A percentile compares a stretch with the other conserved stretches of the same genome.
These are phyloP conservation scores for Drepana arcuata DNA, from an alignment of 1,140 invertebrate species.

Conservation along the genomic window DNA sequence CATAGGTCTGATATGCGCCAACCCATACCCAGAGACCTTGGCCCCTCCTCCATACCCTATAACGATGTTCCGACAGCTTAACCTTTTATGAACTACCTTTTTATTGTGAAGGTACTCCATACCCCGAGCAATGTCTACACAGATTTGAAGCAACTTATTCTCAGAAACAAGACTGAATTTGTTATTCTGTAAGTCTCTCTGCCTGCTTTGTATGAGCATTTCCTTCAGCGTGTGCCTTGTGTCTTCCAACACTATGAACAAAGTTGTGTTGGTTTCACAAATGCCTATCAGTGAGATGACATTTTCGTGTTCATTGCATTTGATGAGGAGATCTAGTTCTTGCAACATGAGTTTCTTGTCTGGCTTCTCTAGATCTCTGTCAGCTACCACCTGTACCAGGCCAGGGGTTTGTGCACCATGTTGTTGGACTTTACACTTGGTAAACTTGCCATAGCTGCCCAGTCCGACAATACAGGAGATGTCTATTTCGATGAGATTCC, in stretches of 20 bases:
- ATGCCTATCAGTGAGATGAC: conserved; percentile 84
- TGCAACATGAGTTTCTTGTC: conserved; percentile 80
- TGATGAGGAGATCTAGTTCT: conserved; percentile 81
- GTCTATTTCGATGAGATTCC: conserved; percentile 78
- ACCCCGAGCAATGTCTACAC: conserved; percentile 74
- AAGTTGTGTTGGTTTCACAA: conserved; percentile 81
- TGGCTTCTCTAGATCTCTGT: conserved; percentile 74
- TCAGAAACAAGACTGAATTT: conserved; percentile 77
- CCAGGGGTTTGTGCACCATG: conserved; percentile 55
- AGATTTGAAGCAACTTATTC: conserved; percentile 73
- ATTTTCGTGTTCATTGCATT: conserved; percentile 79
- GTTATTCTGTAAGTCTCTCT: conserved; percentile 73
- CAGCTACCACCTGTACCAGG: conserved; percentile 60
- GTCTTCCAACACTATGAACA: conserved; percentile 81
- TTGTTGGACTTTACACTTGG: conserved; percentile 76
- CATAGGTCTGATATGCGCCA: conserved; percentile 66
- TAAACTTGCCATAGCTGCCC: conserved; percentile 84
- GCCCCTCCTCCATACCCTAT: conserved; percentile 75
- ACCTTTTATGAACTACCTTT: conserved; percentile 79
- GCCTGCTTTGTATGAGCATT: conserved; percentile 75
- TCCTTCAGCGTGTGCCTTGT: conserved; percentile 79
- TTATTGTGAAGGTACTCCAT: conserved; percentile 77
- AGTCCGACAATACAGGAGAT: conserved; percentile 77
- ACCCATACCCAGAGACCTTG: conserved; percentile 82
- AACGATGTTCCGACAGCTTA: conserved; percentile 80